A percentile compares a stretch with the other conserved stretches of the same genome.
These are phyloP conservation scores for Tetropium fuscum DNA, from an alignment of 2,888 invertebrate species.

Conservation along the genomic window DNA sequence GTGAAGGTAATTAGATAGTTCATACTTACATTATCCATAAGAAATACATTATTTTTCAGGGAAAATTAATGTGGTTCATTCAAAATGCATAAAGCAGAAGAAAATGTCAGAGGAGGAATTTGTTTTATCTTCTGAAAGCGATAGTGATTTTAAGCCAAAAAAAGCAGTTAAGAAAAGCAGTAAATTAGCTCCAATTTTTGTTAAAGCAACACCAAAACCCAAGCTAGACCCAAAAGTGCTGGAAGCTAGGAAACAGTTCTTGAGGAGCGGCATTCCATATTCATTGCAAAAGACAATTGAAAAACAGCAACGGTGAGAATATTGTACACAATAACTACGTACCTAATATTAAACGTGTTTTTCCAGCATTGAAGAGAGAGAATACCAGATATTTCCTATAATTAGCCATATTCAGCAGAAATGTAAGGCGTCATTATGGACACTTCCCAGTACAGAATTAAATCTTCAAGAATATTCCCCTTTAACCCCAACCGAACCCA, in stretches of 20 bases:
- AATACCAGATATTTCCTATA: slow-evolving; percentile 70
- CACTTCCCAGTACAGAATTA: slow-evolving; percentile 54
- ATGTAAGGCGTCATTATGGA: slow-evolving; percentile 58
- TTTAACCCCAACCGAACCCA: slow-evolving; percentile 6
- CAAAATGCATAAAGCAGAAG: background rate
- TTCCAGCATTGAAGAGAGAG: slow-evolving; percentile 60
- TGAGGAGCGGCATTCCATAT: slow-evolving; percentile 79
- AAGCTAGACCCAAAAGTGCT: slow-evolving; percentile 70
- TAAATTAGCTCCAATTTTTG: slow-evolving; percentile 78
- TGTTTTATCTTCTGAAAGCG: slow-evolving; percentile 39
- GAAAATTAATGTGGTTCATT: background rate
- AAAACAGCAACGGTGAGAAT: slow-evolving; percentile 65
- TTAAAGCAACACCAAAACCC: slow-evolving; percentile 67
- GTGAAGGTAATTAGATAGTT: background rate
- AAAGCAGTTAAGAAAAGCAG: slow-evolving; percentile 23
- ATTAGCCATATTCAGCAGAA: slow-evolving; percentile 76
- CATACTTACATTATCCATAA: background rate
- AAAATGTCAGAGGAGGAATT: background rate
- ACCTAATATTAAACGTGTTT: background rate
- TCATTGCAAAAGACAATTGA: slow-evolving; percentile 70
- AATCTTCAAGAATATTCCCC: slow-evolving; percentile 33
- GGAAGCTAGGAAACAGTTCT: slow-evolving; percentile 77
- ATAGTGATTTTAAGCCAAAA: slow-evolving; percentile 26
- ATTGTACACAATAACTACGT: background rate
- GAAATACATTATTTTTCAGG: background rate